Base-by-base conservation (phyloP, 1,140 invertebrate species). In the Sweltsa coloradensis region DNA sequence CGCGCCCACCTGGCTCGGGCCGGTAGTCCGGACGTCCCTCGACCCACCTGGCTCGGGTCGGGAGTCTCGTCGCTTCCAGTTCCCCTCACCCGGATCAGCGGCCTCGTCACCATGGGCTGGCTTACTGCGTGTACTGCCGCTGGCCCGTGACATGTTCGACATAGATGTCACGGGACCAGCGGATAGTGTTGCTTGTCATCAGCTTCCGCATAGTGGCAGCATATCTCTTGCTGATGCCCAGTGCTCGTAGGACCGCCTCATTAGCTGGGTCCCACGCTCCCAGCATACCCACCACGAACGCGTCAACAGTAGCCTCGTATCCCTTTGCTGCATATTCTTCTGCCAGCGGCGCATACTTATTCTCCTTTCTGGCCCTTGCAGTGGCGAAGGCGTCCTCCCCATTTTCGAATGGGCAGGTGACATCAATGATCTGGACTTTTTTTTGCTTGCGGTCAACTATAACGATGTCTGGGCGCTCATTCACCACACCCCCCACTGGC, bases 121-220 rank as follows among this genome's bases (percentile, higher is more conserved):
- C n/a, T n/a, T n/a, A n/a, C n/a, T n/a, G n/a, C n/a, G 29, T 31
- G 36, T 37, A 44, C 11, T 44, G 42, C 11, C 42, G 41, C 3
- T 19, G n/a, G 2, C 48, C 47, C 4, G 48, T 46, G 13, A 52
- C 19, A 24, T 52, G 50, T 23, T 55, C 47, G 5, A 47, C 23
- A 44, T 53, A 58, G 1, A 63, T 58, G 34, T 60, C 52, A 14
- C 55, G 29, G 2, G 55, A 56, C 56, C 56, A 59, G 1, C 46
- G 40, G n/a, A 61, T 49, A 0, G 54, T 56, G 21, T 59, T 55
- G 1, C 49, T 49, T 3, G 54, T 41, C 45, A 59, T 55, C 13
- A 58, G 41, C 1, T 41, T 49, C 11, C 22, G 21, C 55, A 63
- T 61, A 3, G 54, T 31, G 1, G 13, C 6, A 0, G 53, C 45